Conservation (phyloP, 1,140 invertebrate genomes). For the Euglossa dilemma region DNA sequence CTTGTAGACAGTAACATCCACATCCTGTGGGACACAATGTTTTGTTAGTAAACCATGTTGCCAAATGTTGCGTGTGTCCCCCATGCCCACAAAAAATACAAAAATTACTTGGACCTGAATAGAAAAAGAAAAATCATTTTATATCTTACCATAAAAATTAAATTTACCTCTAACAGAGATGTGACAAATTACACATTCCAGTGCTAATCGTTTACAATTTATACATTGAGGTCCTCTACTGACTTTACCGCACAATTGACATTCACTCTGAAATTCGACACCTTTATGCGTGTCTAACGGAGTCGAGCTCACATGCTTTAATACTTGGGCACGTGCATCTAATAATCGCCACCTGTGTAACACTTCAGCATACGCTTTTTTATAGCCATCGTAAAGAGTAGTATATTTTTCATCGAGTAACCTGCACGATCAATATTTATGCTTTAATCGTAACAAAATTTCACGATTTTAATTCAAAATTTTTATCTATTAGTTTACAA, state of each 20-base stretch:
- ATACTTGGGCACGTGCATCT: slow-evolving; percentile 90
- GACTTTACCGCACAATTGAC: slow-evolving; percentile 86
- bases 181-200: slow-evolving; percentile 93
- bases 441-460: neutral
- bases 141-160: slow-evolving; percentile 3
- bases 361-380: slow-evolving; percentile 94
- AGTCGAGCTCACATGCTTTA: slow-evolving; percentile 88
- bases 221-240: slow-evolving; percentile 85
- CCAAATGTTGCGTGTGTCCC: slow-evolving; percentile 92
- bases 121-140: neutral
- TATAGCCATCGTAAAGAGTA: slow-evolving; percentile 92
- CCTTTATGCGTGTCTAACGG: slow-evolving; percentile 85
- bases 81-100: slow-evolving; percentile 95
- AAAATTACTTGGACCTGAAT: slow-evolving; percentile 87
- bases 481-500: neutral
- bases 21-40: slow-evolving; percentile 91
- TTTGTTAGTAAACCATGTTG: slow-evolving; percentile 89
- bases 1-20: slow-evolving; percentile 92
- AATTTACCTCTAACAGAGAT: slow-evolving; percentile 90
- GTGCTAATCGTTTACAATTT: slow-evolving; percentile 87
- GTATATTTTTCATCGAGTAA: slow-evolving; percentile 83
- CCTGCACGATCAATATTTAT: slow-evolving; percentile 60
- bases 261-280: slow-evolving; percentile 90
- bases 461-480: neutral
- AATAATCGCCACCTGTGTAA: slow-evolving; percentile 92